These are phyloP conservation scores for Anabacerthia variegaticeps DNA, from an alignment of 2,797 vertebrate species.

Conservation along the genomic window DNA sequence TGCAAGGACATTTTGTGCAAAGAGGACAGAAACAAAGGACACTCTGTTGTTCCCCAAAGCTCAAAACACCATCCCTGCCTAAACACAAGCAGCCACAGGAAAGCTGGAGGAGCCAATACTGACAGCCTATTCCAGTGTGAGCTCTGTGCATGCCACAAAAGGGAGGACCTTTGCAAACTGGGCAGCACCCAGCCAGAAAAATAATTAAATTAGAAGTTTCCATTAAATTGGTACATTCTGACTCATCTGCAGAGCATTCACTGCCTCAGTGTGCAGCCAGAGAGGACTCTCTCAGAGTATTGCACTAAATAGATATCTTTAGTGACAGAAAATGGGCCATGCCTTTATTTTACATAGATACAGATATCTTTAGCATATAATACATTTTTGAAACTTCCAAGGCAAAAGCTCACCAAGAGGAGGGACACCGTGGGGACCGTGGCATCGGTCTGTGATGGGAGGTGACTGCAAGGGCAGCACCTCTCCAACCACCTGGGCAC, in stretches of 20 bases:
- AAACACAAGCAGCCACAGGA: background rate
- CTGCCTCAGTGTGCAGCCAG: background rate
- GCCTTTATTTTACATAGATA: background rate
- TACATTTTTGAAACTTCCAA: background rate
- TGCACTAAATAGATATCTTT: slow-evolving; percentile 17
- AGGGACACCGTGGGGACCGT: background rate
- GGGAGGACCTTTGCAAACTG: background rate
- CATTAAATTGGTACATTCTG: slow-evolving; percentile 5
- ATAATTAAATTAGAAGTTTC: background rate
- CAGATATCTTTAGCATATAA: background rate
- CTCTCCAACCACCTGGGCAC: background rate
- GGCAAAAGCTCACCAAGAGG: background rate
- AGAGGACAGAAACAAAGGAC: slow-evolving; percentile 4
- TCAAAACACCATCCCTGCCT: slow-evolving; percentile 27
- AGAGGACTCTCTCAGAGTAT: background rate
- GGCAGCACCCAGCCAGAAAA: background rate
- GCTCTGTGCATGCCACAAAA: background rate
- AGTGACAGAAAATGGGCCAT: slow-evolving; percentile 41
- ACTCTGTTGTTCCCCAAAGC: background rate
- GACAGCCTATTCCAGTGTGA: background rate
- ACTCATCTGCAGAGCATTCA: background rate
- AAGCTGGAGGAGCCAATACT: background rate
- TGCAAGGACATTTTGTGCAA: slow-evolving; percentile 9
- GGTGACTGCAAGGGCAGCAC: background rate
- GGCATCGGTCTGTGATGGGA: background rate